phyloP scores from a whole-genome alignment of 2,113 vertebrate genomes.

The Oncorhynchus masou region DNA sequence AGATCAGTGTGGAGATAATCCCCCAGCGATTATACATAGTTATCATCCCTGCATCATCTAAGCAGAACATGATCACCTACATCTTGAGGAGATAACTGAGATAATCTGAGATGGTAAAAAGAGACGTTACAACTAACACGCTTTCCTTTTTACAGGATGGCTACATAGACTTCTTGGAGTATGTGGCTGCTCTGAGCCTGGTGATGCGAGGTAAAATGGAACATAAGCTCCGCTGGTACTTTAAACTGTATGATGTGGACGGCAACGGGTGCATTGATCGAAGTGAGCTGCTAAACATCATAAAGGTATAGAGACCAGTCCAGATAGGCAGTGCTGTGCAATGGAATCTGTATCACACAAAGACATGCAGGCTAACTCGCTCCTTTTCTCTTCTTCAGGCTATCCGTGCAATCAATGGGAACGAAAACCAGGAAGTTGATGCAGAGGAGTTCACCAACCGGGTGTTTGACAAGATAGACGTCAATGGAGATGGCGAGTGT shows the following conservation, averaged over 20 bases:
- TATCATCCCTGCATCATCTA: too few species aligned
- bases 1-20: neutral
- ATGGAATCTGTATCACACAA: neutral
- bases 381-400: slow-evolving; percentile 65
- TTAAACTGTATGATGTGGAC: slow-evolving; percentile 90
- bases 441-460: slow-evolving; percentile 88
- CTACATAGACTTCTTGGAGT: slow-evolving; percentile 92
- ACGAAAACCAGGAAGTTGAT: slow-evolving; percentile 69
- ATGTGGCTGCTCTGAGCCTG: slow-evolving; percentile 87
- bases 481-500: slow-evolving; percentile 85
- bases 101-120: neutral
- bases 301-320: slow-evolving; percentile 73
- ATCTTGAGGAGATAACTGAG: neutral
- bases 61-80: neutral
- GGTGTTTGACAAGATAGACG: slow-evolving; percentile 86
- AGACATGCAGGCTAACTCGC: neutral
- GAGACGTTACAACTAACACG: neutral
- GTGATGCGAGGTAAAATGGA: slow-evolving; percentile 92
- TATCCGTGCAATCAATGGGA: slow-evolving; percentile 87
- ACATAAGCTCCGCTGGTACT: slow-evolving; percentile 92
- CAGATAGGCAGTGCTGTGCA: neutral
- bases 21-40: neutral
- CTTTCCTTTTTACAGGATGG: slow-evolving; percentile 75
- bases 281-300: slow-evolving; percentile 87
- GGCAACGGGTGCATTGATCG: slow-evolving; percentile 91